phyloP scores from a whole-genome alignment of 2,888 invertebrate species.

The Allacma fusca region DNA sequence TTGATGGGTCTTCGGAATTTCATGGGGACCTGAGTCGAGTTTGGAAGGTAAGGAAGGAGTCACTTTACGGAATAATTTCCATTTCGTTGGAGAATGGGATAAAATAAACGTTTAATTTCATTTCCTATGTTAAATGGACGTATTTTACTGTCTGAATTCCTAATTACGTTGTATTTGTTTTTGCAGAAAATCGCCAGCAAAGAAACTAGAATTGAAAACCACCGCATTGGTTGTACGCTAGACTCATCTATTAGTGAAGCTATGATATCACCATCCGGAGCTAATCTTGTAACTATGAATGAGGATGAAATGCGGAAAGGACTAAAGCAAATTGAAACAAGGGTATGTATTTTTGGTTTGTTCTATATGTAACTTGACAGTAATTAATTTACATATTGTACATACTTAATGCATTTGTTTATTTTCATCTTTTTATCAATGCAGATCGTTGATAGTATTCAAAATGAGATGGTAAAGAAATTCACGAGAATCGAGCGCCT shows the following conservation, averaged over 20 bases:
- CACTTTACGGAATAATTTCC: too few relatives aligned
- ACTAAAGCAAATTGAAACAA: constrained; percentile 58
- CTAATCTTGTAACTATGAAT: constrained; percentile 53
- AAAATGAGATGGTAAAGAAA: constrained; percentile 29
- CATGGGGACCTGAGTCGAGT: constrained; percentile 36
- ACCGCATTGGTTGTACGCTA: constrained; percentile 39
- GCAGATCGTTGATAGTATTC: constrained; percentile 46
- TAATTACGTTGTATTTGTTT: too few relatives aligned
- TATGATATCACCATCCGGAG: constrained; percentile 32
- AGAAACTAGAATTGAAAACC: constrained; percentile 41
- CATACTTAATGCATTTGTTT: too few relatives aligned
- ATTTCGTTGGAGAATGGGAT: too few relatives aligned
- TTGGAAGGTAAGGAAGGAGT: constrained; percentile 46
- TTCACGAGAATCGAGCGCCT: constrained; percentile 31
- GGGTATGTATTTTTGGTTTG: constrained; percentile 46
- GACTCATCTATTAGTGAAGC: constrained; percentile 36
- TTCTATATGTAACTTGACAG: too few relatives aligned
- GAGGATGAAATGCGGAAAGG: constrained; percentile 59
- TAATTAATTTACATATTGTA: too few relatives aligned
- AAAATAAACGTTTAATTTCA: too few relatives aligned
- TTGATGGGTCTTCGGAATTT: constrained; percentile 19
- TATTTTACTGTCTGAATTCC: too few relatives aligned
- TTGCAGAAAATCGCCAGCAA: constrained; percentile 29
- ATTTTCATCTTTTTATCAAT: not conserved
- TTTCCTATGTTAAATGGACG: too few relatives aligned